phyloP scores from a whole-genome alignment of 2,888 invertebrate species.

The Stenichneumon culpator region DNA sequence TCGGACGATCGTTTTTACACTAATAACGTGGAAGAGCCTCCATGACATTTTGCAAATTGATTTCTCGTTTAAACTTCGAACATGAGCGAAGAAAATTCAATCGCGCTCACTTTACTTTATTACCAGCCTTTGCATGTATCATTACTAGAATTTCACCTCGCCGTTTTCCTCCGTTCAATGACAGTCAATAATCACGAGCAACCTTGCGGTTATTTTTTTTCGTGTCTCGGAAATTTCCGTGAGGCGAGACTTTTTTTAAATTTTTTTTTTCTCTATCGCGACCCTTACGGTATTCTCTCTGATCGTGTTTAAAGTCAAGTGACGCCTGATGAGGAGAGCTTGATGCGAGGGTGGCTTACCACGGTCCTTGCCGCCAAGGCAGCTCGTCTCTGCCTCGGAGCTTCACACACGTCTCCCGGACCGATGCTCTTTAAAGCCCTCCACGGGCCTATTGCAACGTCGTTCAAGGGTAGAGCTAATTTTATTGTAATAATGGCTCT shows the following conservation, averaged over 20 bases:
- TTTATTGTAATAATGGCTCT: slow-evolving; percentile 63
- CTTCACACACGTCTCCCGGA: neutral
- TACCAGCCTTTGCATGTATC: neutral
- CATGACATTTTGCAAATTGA: neutral
- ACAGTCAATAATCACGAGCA: neutral
- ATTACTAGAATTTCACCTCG: neutral
- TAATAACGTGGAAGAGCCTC: neutral
- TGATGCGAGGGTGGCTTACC: slow-evolving; percentile 31
- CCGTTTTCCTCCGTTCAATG: neutral
- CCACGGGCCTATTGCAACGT: slow-evolving; percentile 14
- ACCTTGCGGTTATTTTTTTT: neutral
- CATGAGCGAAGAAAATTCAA: neutral
- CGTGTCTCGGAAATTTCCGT: neutral
- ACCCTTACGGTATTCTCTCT: slow-evolving; percentile 6
- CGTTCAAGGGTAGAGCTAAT: slow-evolving; percentile 50
- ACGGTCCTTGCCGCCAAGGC: neutral
- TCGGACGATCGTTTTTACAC: no score
- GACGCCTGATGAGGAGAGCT: neutral
- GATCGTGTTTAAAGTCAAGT: neutral
- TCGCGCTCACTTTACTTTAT: neutral
- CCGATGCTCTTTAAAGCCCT: slow-evolving; percentile 33
- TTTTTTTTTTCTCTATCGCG: slow-evolving; percentile 20
- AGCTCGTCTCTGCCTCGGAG: neutral
- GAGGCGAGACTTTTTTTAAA: slow-evolving; percentile 32
- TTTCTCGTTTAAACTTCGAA: neutral